Evolutionary conservation across 2,888 invertebrate genomes (phyloP).

Genomic region (Homarus gammarus): DNA sequence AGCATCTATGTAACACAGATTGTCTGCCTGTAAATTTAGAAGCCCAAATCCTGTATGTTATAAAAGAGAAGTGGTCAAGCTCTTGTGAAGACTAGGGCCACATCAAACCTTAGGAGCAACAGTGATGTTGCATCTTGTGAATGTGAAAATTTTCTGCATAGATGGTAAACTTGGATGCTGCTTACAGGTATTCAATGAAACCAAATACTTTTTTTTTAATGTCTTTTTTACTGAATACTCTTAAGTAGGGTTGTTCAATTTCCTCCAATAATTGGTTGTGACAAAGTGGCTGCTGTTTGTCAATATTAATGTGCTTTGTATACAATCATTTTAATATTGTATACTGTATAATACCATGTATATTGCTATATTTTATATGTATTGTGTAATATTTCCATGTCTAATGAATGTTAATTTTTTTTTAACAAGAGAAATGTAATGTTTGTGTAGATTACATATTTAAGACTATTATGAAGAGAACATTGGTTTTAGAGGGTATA

Average conservation of each 20-base stretch:
- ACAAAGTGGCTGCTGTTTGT: neutral
- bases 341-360: neutral
- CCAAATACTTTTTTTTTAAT: too few relatives aligned
- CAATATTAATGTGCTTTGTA: neutral
- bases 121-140: neutral
- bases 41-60: neutral
- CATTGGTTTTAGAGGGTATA: neutral
- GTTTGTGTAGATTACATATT: too few relatives aligned
- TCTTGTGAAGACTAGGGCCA: too few relatives aligned
- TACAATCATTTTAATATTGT: neutral
- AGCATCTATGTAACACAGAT: too few relatives aligned
- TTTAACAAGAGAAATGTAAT: neutral
- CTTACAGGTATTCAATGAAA: neutral
- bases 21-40: too few relatives aligned
- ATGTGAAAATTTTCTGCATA: neutral
- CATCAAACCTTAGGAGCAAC: too few relatives aligned
- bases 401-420: too few relatives aligned
- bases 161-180: neutral
- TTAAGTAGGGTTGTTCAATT: neutral
- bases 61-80: neutral
- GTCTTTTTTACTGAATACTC: too few relatives aligned
- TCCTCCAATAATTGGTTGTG: neutral
- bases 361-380: neutral
- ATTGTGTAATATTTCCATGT: neutral
- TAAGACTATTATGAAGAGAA: too few relatives aligned